These are phyloP conservation scores for Prenolepis imparis DNA, from an alignment of 2,888 invertebrate species.

Conservation along the genomic window DNA sequence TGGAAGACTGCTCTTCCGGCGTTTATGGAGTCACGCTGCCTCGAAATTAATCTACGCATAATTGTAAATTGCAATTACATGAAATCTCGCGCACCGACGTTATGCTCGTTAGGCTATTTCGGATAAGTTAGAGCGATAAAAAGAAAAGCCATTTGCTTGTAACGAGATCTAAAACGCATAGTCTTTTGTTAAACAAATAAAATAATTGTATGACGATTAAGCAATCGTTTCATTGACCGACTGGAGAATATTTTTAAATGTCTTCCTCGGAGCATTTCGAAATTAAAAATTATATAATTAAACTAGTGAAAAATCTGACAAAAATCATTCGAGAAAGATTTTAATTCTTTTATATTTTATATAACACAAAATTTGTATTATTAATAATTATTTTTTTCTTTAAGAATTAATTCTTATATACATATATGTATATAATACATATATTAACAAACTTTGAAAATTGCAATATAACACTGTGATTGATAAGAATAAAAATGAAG, in stretches of 20 bases:
- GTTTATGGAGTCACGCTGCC: conserved; percentile 9
- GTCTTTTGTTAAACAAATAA: conserved; percentile 15
- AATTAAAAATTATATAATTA: conserved; percentile 39
- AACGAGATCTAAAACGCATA: conserved; percentile 16
- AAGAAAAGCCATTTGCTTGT: conserved; percentile 17
- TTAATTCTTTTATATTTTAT: neutral
- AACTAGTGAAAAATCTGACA: neutral
- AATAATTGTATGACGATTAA: conserved; percentile 27
- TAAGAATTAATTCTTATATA: neutral
- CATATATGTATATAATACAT: neutral
- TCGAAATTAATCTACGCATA: conserved; percentile 38
- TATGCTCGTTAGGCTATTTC: conserved; percentile 59
- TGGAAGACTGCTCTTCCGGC: conserved; percentile 18
- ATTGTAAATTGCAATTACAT: conserved; percentile 55
- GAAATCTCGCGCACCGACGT: conserved; percentile 58
- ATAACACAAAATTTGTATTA: neutral
- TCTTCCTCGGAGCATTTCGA: conserved; percentile 30
- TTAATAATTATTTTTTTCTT: neutral
- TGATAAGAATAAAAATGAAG: neutral
- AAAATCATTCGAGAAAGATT: neutral
- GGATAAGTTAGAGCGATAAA: conserved; percentile 46
- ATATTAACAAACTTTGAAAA: neutral
- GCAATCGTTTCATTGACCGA: conserved; percentile 36
- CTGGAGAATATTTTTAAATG: conserved; percentile 29
- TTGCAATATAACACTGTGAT: neutral